Evolutionary conservation across 2,113 vertebrate species (phyloP).

Genomic region (Oophaga pumilio): DNA sequence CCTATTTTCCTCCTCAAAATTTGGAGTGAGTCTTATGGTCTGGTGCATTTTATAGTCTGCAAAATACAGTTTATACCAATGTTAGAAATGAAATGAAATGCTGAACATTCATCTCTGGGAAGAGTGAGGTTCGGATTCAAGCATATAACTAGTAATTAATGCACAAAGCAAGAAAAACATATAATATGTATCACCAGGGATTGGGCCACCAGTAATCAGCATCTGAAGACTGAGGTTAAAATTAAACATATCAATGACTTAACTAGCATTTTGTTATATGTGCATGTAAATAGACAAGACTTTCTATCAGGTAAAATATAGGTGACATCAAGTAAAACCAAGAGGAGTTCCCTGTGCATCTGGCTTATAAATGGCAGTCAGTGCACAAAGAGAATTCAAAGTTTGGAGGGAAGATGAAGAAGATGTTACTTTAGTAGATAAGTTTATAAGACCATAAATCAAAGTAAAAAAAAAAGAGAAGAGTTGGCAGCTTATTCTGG

Average conservation of each 20-base stretch:
- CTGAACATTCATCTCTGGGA: too few relatives aligned
- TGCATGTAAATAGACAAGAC: not conserved
- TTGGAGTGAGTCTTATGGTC: too few relatives aligned
- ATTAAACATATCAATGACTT: not conserved
- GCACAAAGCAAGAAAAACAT: not conserved
- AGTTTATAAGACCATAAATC: not conserved
- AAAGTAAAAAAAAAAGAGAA: not conserved
- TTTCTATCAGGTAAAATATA: not conserved
- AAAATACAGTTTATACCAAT: too few relatives aligned
- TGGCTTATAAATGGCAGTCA: not conserved
- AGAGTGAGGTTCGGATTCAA: not conserved
- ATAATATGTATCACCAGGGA: not conserved
- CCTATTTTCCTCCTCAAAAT: too few relatives aligned
- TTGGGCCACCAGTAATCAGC: not conserved
- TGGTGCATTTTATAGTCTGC: too few relatives aligned
- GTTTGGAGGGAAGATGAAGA: not conserved
- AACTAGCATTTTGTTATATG: not conserved
- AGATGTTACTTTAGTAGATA: not conserved
- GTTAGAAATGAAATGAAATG: too few relatives aligned
- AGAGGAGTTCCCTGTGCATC: conserved; percentile 3
- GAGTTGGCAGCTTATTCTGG: not conserved
- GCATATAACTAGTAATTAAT: not conserved
- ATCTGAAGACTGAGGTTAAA: not conserved
- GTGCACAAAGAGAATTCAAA: not conserved
- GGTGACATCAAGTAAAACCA: not conserved